Evolutionary conservation across 2,888 invertebrate genomes (phyloP).

Genomic region (Lobophora halterata): DNA sequence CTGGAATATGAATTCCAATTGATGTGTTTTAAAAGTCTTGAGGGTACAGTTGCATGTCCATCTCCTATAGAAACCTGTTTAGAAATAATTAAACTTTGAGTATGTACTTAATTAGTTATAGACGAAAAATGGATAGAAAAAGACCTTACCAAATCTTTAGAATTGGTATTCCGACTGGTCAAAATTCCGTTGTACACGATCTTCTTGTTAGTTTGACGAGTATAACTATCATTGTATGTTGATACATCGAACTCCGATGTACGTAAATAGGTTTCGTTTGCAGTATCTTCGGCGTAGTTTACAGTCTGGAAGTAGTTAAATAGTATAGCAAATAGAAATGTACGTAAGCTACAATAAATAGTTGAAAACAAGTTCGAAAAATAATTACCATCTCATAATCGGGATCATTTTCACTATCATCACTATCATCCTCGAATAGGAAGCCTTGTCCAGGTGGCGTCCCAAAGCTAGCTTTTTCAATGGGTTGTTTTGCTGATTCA

Average conservation of each 20-base stretch:
- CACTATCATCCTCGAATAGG: constrained; percentile 18
- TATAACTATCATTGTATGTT: constrained; percentile 1
- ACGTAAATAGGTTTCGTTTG: constrained; percentile 8
- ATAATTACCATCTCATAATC: constrained; percentile 13
- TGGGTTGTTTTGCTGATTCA: constrained; percentile 11
- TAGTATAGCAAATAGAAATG: background rate
- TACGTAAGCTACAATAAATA: background rate
- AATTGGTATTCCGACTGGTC: constrained; percentile 27
- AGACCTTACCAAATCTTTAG: constrained; percentile 31
- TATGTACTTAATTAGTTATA: background rate
- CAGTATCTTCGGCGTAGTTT: constrained; percentile 3
- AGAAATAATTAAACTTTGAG: constrained; percentile 1
- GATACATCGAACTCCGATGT: constrained; percentile 7
- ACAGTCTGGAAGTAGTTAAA: constrained; percentile 13
- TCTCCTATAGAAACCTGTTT: constrained; percentile 46
- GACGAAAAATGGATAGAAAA: background rate
- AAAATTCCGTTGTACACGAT: constrained; percentile 22
- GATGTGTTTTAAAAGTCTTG: constrained; percentile 55
- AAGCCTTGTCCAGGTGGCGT: constrained; percentile 8
- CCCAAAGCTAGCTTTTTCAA: constrained; percentile 15
- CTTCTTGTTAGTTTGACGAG: constrained; percentile 14
- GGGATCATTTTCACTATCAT: constrained; percentile 15
- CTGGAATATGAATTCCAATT: constrained; percentile 74
- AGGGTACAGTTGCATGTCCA: constrained; percentile 44
- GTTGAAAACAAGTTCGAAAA: background rate